Base-by-base conservation (phyloP, 2,113 vertebrate genomes). In the Erythrolamprus reginae region DNA sequence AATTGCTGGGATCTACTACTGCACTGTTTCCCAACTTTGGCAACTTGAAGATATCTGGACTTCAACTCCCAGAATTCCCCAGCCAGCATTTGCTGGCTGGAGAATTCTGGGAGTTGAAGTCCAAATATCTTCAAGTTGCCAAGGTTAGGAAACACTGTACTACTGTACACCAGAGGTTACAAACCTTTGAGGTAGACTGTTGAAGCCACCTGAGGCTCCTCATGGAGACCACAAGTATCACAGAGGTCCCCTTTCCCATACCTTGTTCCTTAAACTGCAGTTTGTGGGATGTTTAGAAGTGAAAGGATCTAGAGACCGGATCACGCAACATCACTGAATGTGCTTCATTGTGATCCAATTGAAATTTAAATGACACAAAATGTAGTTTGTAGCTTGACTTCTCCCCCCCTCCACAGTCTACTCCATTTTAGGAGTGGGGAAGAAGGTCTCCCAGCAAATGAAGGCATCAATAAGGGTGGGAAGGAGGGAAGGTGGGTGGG, bases 361-460 rank as follows among this genome's bases (percentile, higher is more conserved):
- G 65, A 77, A 38, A 77, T 77, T 6, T 15, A 3, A 77, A 77
- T 38, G n/a, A 77, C n/a, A 33, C 0, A 1, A 38, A 38, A 70
- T 70, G 13, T 38, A 38, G 33, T 70, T 70, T 70, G 15, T 19
- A 77, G n/a, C n/a, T 77, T 38, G 65, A 38, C 15, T 70, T 17
- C 15, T 13, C 1, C 1, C n/a, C n/a, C 0, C 1, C 1, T n/a
- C n/a, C 5, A 3, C 5, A 33, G 13, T 5, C 33, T 5, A 33
- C 5, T 17, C 13, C 0, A 5, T 17, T 33, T 70, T 33, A 33
- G 13, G n/a, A 5, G 5, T 1, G 2, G 5, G 3, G 26, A 7
- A 23, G 58, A 9, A 13, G n/a, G n/a, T 38, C 13, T 38, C 65
- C 65, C 15, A 8, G 15, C n/a, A 70, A 70, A 33, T 38, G 65